Conservation (phyloP, 1,140 invertebrate species). For the Saccostrea cuccullata region DNA sequence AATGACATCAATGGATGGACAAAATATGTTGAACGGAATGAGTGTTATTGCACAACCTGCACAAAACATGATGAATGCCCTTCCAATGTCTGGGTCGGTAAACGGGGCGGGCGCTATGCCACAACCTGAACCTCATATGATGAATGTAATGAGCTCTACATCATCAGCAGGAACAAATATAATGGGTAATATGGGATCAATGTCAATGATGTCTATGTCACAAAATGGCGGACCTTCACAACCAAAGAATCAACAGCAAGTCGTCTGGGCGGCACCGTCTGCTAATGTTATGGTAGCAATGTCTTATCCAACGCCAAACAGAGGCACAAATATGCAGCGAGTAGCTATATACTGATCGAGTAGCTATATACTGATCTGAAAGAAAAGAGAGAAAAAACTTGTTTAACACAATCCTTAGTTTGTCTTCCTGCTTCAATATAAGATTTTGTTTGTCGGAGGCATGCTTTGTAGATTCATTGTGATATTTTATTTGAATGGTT, state of each 20-base stretch:
- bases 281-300: slow-evolving; percentile 1
- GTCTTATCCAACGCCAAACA: not conserved
- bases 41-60: not conserved
- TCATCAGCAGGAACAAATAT: not conserved
- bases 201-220: not conserved
- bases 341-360: not conserved
- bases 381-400: not conserved
- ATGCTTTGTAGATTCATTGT: not conserved
- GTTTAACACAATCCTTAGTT: not conserved
- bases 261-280: not conserved
- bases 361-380: too few species aligned
- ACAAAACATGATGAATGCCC: not conserved
- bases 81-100: not conserved
- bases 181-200: not conserved
- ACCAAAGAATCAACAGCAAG: not conserved
- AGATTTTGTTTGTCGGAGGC: not conserved
- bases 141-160: not conserved
- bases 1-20: not conserved
- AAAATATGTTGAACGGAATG: not conserved
- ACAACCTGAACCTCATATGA: not conserved
- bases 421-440: not conserved
- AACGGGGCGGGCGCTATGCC: not conserved
- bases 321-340: not conserved
- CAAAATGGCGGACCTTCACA: not conserved
- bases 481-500: not conserved